Conservation (phyloP, 2,888 invertebrate genomes). For the Ferdinandea cuprea region DNA sequence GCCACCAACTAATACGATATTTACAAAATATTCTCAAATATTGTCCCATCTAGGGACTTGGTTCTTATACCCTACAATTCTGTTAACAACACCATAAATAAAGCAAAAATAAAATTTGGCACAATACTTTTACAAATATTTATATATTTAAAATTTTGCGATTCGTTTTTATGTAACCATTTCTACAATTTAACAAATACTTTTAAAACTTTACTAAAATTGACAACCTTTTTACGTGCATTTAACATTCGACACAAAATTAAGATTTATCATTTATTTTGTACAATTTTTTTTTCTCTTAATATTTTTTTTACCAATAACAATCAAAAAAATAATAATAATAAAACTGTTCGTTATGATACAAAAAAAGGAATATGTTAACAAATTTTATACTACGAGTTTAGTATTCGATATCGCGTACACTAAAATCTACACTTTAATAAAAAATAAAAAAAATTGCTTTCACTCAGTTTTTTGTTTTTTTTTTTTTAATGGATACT, state of each 20-base stretch:
- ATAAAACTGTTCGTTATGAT: constrained; percentile 38
- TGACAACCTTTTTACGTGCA: constrained; percentile 11
- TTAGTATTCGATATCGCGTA: constrained; percentile 30
- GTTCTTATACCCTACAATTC: no score
- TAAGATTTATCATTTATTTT: background rate
- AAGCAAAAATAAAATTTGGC: background rate
- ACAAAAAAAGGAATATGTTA: constrained; percentile 15
- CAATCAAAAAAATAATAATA: constrained; percentile 26
- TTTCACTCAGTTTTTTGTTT: constrained; percentile 51
- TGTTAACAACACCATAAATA: background rate
- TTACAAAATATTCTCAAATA: no score
- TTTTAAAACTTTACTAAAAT: background rate
- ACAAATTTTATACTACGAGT: constrained; percentile 12
- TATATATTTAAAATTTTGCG: background rate
- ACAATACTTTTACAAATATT: background rate
- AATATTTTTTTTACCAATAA: constrained; percentile 19
- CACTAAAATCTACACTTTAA: constrained; percentile 27
- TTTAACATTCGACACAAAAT: constrained; percentile 17
- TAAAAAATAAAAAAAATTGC: constrained; percentile 21
- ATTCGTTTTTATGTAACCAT: background rate
- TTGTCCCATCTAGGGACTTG: no score
- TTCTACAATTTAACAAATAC: background rate
- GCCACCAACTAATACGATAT: no score
- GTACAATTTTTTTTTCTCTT: constrained; percentile 1
- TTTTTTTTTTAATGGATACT: constrained; percentile 32